Conservation (phyloP, 2,113 vertebrate species). For the Mastomys natalensis region DNA sequence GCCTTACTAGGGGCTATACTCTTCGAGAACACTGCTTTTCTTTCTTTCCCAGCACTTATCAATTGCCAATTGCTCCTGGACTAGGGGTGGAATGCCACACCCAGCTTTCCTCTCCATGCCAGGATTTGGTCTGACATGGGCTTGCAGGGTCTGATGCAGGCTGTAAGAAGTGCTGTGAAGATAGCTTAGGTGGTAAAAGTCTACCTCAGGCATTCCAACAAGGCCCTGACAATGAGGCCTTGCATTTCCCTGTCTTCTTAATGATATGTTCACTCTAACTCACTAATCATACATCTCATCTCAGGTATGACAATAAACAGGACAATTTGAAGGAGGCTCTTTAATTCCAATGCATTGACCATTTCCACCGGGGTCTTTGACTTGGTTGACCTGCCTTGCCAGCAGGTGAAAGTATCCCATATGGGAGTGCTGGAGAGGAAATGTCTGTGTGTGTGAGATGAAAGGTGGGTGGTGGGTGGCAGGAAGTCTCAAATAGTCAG, state of each 20-base stretch:
- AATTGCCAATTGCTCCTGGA: background rate
- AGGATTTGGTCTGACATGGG: background rate
- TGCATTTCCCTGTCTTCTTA: background rate
- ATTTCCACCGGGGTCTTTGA: background rate
- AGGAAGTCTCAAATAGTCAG: background rate
- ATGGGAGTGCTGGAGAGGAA: too few relatives aligned
- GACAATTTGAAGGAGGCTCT: background rate
- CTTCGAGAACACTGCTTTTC: background rate
- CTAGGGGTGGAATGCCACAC: background rate
- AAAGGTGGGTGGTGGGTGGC: background rate
- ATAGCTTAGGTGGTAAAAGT: background rate
- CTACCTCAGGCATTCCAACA: background rate
- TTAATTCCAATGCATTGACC: background rate
- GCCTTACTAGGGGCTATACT: background rate
- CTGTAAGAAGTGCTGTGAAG: background rate
- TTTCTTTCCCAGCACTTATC: background rate
- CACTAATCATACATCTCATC: background rate
- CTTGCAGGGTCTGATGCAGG: background rate
- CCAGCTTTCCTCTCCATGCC: background rate
- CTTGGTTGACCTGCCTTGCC: background rate
- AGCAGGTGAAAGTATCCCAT: fast-evolving
- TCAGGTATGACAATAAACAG: background rate
- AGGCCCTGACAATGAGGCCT: background rate
- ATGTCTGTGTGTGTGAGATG: background rate
- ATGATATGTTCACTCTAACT: background rate